A percentile compares a stretch with the other conserved stretches of the same genome.
Conservation (phyloP, 1,140 invertebrate genomes). For the Aphelenchoides avenae region DNA sequence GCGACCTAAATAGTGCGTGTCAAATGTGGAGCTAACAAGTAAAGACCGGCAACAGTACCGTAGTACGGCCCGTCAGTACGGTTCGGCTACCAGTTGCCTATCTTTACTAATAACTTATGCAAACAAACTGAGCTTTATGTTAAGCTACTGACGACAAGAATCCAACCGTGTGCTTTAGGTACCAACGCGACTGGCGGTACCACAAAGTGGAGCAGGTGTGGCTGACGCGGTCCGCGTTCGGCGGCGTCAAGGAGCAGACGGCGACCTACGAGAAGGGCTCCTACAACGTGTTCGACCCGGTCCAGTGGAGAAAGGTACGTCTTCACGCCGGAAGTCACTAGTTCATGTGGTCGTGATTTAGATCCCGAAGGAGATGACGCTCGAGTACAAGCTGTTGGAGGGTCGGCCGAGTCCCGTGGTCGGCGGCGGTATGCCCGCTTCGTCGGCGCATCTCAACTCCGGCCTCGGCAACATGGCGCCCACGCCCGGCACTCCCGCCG, state of each 20-base stretch:
- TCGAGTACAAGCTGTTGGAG: slow-evolving; percentile 54
- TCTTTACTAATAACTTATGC: too few relatives aligned
- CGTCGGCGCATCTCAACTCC: too few relatives aligned
- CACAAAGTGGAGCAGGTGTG: slow-evolving; percentile 98
- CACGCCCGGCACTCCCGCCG: too few relatives aligned
- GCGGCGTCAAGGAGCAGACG: slow-evolving; percentile 72
- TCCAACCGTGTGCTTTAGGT: slow-evolving; percentile 64
- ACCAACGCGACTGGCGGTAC: slow-evolving; percentile 96
- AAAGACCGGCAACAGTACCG: too few relatives aligned
- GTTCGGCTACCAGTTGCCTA: too few relatives aligned
- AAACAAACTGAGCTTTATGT: neutral
- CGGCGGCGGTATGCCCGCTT: too few relatives aligned
- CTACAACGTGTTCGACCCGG: slow-evolving; percentile 96
- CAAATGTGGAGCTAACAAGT: neutral
- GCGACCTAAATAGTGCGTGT: neutral
- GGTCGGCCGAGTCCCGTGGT: slow-evolving; percentile 45
- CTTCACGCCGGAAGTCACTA: slow-evolving; percentile 2
- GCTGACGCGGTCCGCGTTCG: slow-evolving; percentile 79
- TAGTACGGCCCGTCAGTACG: too few relatives aligned
- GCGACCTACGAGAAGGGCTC: slow-evolving; percentile 90
- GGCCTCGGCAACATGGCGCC: too few relatives aligned
- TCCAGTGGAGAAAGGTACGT: slow-evolving; percentile 62
- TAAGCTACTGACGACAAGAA: slow-evolving; percentile 20
- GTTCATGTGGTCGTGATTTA: slow-evolving; percentile 22
- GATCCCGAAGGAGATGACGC: slow-evolving; percentile 53